These are phyloP conservation scores for Thalpophila matura DNA, from an alignment of 2,888 invertebrate species.

Conservation along the genomic window DNA sequence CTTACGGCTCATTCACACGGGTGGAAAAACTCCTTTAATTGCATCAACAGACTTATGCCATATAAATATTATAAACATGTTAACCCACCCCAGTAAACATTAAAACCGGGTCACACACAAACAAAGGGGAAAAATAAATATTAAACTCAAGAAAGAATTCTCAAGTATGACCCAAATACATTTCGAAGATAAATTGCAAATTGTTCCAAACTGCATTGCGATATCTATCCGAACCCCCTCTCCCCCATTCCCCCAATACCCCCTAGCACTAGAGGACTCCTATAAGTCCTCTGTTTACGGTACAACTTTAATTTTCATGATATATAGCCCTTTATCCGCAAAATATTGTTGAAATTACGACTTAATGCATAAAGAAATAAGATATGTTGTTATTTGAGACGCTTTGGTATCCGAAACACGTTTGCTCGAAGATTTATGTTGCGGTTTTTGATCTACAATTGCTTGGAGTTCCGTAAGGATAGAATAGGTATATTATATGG, in stretches of 20 bases:
- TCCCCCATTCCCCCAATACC: too few relatives aligned
- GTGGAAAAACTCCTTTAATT: too few relatives aligned
- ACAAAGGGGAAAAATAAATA: conserved; percentile 27
- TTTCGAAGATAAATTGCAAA: conserved; percentile 44
- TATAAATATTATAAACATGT: not conserved
- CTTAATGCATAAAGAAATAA: conserved; percentile 56
- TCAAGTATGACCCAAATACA: conserved; percentile 44
- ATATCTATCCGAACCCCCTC: conserved; percentile 29
- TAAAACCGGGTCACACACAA: conserved; percentile 24
- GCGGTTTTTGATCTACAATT: conserved; percentile 61
- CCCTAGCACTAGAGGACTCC: conserved; percentile 16
- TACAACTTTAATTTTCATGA: conserved; percentile 59
- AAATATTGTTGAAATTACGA: conserved; percentile 58
- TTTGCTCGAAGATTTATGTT: conserved; percentile 60
- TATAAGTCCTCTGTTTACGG: conserved; percentile 47
- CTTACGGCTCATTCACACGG: too few relatives aligned
- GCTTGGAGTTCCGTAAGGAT: conserved; percentile 23
- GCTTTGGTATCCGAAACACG: conserved; percentile 54
- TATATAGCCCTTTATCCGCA: conserved; percentile 50
- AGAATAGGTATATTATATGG: conserved; percentile 27
- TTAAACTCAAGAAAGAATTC: conserved; percentile 9
- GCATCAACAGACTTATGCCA: too few relatives aligned
- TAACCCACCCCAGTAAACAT: not conserved
- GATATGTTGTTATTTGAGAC: conserved; percentile 53
- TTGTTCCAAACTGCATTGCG: conserved; percentile 42